These are phyloP conservation scores for Spinus pinus DNA, from an alignment of 2,797 vertebrate genomes.

Conservation along the genomic window DNA sequence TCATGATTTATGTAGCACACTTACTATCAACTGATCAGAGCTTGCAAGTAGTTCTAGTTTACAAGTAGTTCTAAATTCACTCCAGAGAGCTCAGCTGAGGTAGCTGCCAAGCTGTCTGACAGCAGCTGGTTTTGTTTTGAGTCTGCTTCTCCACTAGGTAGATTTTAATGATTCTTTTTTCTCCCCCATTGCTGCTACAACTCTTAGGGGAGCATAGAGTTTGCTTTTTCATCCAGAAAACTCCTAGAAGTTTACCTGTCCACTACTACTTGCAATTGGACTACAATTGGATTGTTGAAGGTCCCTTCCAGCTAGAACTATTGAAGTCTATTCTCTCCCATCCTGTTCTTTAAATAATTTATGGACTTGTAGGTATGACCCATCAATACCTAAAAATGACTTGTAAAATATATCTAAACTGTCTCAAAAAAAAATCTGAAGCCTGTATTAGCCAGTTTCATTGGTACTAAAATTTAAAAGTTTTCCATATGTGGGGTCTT, in stretches of 20 bases:
- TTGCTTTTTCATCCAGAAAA: not conserved
- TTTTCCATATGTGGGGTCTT: not conserved
- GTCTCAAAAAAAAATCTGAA: not conserved
- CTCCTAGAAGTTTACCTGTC: not conserved
- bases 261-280: not conserved
- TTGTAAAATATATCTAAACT: not conserved
- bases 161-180: not conserved
- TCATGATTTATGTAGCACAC: not conserved
- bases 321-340: too few species aligned
- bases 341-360: not conserved
- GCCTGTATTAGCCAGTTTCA: not conserved
- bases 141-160: not conserved
- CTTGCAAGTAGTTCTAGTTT: not conserved
- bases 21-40: not conserved
- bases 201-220: not conserved
- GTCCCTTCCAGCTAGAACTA: not conserved
- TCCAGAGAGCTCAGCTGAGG: not conserved
- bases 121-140: not conserved
- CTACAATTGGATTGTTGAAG: not conserved
- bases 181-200: not conserved
- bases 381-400: not conserved
- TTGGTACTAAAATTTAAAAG: not conserved
- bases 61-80: not conserved
- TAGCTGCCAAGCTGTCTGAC: not conserved
- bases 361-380: not conserved